Percentiles rank a stretch among this genome's conserved stretches.
Evolutionary conservation across 2,888 invertebrate species (phyloP).

Genomic region (Mermis nigrescens): DNA sequence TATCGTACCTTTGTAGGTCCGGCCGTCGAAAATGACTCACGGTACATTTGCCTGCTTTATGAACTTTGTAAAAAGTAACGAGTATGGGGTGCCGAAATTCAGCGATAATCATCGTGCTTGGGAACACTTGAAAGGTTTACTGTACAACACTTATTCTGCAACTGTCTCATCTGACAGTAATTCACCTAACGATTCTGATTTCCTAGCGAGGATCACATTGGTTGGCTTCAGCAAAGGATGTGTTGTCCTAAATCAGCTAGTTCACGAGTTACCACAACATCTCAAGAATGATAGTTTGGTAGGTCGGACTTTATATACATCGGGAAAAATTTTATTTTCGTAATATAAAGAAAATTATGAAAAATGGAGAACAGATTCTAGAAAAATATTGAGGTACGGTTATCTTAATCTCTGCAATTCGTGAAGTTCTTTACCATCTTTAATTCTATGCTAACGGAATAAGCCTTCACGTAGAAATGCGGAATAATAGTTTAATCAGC

Average conservation of each 20-base stretch:
- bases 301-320: too few species aligned
- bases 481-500: too few species aligned
- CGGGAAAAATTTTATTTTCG: too few species aligned
- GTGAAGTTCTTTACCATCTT: too few species aligned
- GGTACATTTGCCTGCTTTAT: slow-evolving; percentile 67
- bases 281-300: slow-evolving; percentile 14
- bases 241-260: slow-evolving; percentile 70
- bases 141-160: not conserved
- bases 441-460: too few species aligned
- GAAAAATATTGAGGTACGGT: too few species aligned
- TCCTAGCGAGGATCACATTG: slow-evolving; percentile 37
- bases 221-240: slow-evolving; percentile 82
- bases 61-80: slow-evolving; percentile 63
- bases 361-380: too few species aligned
- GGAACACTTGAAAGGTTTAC: slow-evolving; percentile 47
- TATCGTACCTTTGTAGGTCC: not conserved
- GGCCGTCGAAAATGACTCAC: slow-evolving; percentile 49
- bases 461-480: too few species aligned
- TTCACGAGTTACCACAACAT: slow-evolving; percentile 52
- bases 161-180: not conserved
- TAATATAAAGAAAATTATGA: too few species aligned
- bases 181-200: not conserved
- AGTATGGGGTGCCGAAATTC: slow-evolving; percentile 57
- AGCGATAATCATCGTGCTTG: slow-evolving; percentile 52
- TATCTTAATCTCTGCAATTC: too few species aligned